A percentile compares a stretch with the other conserved stretches of the same genome.
phyloP scores from a whole-genome alignment of 2,113 vertebrate species.

The Mungos mungo region DNA sequence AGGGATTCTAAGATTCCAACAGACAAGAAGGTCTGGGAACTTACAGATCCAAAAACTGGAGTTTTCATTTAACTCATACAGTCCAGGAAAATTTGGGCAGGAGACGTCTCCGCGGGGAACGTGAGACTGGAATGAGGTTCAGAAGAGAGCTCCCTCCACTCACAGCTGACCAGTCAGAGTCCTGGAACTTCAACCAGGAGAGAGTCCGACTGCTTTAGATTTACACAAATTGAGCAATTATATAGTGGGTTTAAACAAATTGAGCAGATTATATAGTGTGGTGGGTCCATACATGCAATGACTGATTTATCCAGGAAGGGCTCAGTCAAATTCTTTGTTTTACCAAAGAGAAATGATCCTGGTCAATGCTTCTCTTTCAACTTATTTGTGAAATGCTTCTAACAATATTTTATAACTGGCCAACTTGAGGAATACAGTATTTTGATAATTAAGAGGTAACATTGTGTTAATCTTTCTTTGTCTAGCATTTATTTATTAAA shows the following conservation, averaged over 20 bases:
- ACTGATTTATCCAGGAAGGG: not conserved
- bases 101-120: not conserved
- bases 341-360: not conserved
- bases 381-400: not conserved
- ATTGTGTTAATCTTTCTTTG: not conserved
- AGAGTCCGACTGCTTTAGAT: not conserved
- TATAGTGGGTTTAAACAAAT: not conserved
- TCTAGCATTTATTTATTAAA: not conserved
- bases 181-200: not conserved
- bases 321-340: not conserved
- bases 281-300: not conserved
- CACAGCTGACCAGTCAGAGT: not conserved
- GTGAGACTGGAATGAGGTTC: not conserved
- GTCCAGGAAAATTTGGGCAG: not conserved
- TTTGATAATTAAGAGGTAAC: conserved; percentile 8
- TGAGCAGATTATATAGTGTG: not conserved
- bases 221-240: not conserved
- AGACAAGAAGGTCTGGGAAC: not conserved
- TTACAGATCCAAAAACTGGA: not conserved
- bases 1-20: not conserved
- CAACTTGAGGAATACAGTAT: not conserved
- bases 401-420: not conserved
- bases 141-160: not conserved
- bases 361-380: not conserved
- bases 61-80: not conserved